A percentile compares a stretch with the other conserved stretches of the same genome.
Evolutionary conservation across 2,797 vertebrate genomes (phyloP).

Genomic region (Mormyrus hasselquistii): DNA sequence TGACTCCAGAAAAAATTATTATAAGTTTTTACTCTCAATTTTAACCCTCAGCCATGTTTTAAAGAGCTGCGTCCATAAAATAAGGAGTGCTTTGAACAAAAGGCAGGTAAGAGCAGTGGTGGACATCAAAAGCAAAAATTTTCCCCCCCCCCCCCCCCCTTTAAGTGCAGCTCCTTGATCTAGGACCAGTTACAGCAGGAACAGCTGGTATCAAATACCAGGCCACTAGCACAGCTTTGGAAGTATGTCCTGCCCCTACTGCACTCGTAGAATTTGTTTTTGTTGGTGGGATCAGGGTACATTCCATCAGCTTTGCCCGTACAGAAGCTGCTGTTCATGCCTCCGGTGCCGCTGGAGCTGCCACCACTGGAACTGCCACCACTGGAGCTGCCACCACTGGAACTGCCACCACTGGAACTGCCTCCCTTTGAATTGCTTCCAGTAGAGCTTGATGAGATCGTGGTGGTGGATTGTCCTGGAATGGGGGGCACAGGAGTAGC

Average conservation of each 20-base stretch:
- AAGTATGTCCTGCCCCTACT: conserved; percentile 41
- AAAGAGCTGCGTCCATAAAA: conserved; percentile 7
- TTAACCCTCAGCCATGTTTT: neutral
- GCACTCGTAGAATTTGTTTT: conserved; percentile 49
- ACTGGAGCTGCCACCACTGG: conserved; percentile 20
- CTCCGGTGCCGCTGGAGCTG: conserved; percentile 30
- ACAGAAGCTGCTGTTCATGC: conserved; percentile 47
- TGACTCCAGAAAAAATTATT: neutral
- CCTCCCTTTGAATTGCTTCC: conserved; percentile 31
- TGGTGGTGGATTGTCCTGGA: conserved; percentile 34
- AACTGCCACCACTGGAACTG: conserved; percentile 17
- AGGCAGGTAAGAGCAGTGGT: neutral
- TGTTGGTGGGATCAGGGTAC: conserved; percentile 41
- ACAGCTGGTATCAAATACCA: conserved; percentile 49
- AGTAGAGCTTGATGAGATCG: conserved; percentile 18
- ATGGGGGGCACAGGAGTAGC: conserved; percentile 46
- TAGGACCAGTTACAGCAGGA: conserved; percentile 47
- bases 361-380: conserved; percentile 20
- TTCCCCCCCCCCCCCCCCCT: neutral
- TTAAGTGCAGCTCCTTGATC: conserved; percentile 6
- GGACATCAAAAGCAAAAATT: neutral
- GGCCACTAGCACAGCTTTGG: conserved; percentile 37
- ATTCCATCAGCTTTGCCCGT: conserved; percentile 42
- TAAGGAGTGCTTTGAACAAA: neutral
- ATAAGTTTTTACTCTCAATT: neutral